These are phyloP conservation scores for Bicyclus anynana DNA, from an alignment of 1,140 invertebrate species.

Conservation along the genomic window DNA sequence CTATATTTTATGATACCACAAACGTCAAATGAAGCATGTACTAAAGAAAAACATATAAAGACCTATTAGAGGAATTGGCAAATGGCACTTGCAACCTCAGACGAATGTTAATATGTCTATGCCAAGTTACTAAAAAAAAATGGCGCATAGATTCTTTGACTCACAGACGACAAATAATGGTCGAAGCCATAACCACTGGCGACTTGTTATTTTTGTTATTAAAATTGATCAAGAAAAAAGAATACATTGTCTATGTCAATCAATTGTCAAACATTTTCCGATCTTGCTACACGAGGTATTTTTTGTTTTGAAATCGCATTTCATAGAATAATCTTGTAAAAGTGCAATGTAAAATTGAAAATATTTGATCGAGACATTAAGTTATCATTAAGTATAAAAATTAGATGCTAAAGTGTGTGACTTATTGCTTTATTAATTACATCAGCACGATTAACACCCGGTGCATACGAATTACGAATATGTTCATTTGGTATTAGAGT, in stretches of 20 bases:
- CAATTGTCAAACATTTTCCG: conserved; percentile 17
- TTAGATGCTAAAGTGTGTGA: neutral
- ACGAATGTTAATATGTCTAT: too few species aligned
- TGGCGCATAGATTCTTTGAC: too few species aligned
- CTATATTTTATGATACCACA: too few species aligned
- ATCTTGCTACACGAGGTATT: conserved; percentile 21
- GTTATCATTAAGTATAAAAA: neutral
- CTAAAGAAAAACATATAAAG: too few species aligned
- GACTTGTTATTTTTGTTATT: conserved; percentile 1
- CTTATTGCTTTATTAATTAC: conserved; percentile 1
- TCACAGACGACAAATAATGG: conserved; percentile 1
- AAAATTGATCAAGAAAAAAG: neutral
- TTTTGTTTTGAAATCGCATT: conserved; percentile 23
- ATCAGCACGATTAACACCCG: conserved; percentile 19
- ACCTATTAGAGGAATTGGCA: too few species aligned
- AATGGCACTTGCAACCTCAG: too few species aligned
- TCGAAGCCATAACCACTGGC: too few species aligned
- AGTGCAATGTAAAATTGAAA: neutral
- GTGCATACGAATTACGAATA: conserved; percentile 15
- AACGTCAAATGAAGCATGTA: too few species aligned
- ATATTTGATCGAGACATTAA: neutral
- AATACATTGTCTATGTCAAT: conserved; percentile 10
- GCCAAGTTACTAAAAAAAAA: too few species aligned
- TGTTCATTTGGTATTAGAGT: too few species aligned
- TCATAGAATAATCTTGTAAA: neutral